These are phyloP conservation scores for Hemithea aestivaria DNA, from an alignment of 2,888 invertebrate species.

Conservation along the genomic window DNA sequence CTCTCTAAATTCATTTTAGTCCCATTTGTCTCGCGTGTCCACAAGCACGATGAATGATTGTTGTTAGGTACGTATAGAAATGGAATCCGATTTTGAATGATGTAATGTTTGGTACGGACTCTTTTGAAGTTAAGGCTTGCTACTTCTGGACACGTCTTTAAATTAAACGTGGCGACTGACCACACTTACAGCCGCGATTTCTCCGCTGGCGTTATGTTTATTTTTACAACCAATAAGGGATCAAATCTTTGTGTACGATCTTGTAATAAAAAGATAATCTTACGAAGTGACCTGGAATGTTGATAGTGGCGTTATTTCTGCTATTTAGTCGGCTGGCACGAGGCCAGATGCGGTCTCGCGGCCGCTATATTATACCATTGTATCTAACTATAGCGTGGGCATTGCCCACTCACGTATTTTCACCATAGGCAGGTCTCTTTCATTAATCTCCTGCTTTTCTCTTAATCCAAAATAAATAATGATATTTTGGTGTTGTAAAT, in stretches of 20 bases:
- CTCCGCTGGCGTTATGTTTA: slow-evolving; percentile 23
- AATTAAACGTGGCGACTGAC: slow-evolving; percentile 15
- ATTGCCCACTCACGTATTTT: slow-evolving; percentile 56
- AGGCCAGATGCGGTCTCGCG: slow-evolving; percentile 60
- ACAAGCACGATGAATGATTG: slow-evolving; percentile 6
- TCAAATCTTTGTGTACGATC: slow-evolving; percentile 34
- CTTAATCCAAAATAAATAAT: slow-evolving; percentile 16
- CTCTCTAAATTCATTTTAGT: slow-evolving; percentile 3
- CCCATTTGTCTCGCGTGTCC: slow-evolving; percentile 7
- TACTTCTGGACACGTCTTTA: neutral
- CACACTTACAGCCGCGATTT: slow-evolving; percentile 3
- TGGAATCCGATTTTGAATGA: no score
- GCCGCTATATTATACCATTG: slow-evolving; percentile 6
- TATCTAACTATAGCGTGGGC: slow-evolving; percentile 49
- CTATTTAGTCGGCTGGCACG: slow-evolving; percentile 66
- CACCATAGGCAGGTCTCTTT: slow-evolving; percentile 30
- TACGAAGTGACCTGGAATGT: slow-evolving; percentile 75
- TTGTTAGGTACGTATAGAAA: no score
- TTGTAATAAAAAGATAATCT: slow-evolving; percentile 64
- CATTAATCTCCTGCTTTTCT: slow-evolving; percentile 28
- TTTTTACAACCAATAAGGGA: slow-evolving; percentile 31
- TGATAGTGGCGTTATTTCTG: slow-evolving; percentile 76
- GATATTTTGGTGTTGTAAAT: neutral
- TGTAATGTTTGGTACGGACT: no score
- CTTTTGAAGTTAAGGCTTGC: neutral